Evolutionary conservation across 1,140 invertebrate species (phyloP), one percentile per base, ranked within the genome.

Genomic region (Zaprionus lachaisei): DNA sequence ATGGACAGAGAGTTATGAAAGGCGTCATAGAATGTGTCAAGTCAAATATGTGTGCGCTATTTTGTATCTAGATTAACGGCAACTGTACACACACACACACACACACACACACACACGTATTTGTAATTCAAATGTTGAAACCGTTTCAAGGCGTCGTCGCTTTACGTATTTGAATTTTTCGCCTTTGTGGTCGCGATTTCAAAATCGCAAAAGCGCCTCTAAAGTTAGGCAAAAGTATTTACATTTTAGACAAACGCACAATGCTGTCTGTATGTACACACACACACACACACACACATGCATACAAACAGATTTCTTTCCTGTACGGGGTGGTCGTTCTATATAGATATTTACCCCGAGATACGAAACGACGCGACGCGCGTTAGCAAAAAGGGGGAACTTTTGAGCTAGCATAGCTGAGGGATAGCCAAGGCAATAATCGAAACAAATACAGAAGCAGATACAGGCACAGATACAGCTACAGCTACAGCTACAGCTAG

Each of bases 151-250:
- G 63, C 81, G 64, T 44, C 73, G 81, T 51, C 54, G 56, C 22
- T 47, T 47, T 17, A 6, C 54, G 49, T 82, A 85, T 85, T 85
- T 86, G 72, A 85, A 86, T 85, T 83, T 83, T 83, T 49, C 17
- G 61, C 66, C 61, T 57, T 57, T 65, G 55, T 12, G 51, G 62
- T 44, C 38, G 60, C 70, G 82, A 84, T 84, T 84, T 80, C 74
- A 73, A 85, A 84, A 85, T 83, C 72, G 54, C 75, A 63, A 54
- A 17, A 72, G 62, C 41, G 73, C 66, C 81, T 81, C 83, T 86
- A 87, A 86, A 86, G 80, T 86, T 86, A 86, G 83, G 83, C 83
- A 79, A 86, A 86, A 79, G 79, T 82, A 86, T 86, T 86, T 86
- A 83, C 83, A 86, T 86, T 86, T 86, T 87, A 81, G 77, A 71